Evolutionary conservation across 1,140 invertebrate genomes (phyloP).

Genomic region (Charaxes varanes): DNA sequence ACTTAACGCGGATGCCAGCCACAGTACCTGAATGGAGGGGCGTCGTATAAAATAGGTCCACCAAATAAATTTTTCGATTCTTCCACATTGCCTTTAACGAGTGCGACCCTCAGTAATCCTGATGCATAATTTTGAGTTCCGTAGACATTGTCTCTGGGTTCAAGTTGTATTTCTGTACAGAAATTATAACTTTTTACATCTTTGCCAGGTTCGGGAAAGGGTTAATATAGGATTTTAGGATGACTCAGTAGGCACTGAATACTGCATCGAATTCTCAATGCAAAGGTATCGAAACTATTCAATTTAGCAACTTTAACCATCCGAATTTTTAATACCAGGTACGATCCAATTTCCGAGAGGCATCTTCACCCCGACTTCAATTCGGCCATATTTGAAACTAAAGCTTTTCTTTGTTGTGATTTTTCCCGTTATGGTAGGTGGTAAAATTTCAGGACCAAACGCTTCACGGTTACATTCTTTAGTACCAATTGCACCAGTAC

Average conservation of each 20-base stretch:
- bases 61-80: conserved; percentile 53
- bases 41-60: conserved; percentile 50
- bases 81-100: conserved; percentile 62
- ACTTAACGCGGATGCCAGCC: too few relatives aligned
- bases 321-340: conserved; percentile 76
- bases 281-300: too few relatives aligned
- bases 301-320: too few relatives aligned
- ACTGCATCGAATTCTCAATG: too few relatives aligned
- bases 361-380: conserved; percentile 85
- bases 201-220: background rate
- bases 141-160: conserved; percentile 72
- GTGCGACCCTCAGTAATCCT: conserved; percentile 68
- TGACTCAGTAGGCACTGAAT: too few relatives aligned
- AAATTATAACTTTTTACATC: too few relatives aligned
- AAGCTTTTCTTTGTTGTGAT: conserved; percentile 79
- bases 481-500: conserved; percentile 70
- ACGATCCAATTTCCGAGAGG: conserved; percentile 87
- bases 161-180: conserved; percentile 73
- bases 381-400: conserved; percentile 81
- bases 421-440: conserved; percentile 79
- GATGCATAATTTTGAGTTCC: conserved; percentile 70
- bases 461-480: conserved; percentile 68
- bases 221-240: background rate
- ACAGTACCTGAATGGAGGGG: conserved; percentile 55
- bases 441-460: conserved; percentile 73